These are phyloP conservation scores for Antheraea mylitta DNA, from an alignment of 1,140 invertebrate species.

Conservation along the genomic window DNA sequence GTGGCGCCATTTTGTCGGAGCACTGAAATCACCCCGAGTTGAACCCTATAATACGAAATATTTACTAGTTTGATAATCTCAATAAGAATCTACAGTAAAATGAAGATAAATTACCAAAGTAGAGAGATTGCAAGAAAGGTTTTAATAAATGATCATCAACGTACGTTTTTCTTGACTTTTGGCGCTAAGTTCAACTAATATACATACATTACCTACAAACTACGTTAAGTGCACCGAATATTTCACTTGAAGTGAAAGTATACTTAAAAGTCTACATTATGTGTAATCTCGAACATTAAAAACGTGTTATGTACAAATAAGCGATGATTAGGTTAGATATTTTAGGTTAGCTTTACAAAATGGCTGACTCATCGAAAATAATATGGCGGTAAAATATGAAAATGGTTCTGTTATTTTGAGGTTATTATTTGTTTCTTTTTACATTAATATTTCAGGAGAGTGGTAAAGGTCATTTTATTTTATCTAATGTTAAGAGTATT, in stretches of 20 bases:
- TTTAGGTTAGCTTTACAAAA: conserved; percentile 19
- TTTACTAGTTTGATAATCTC: too few species aligned
- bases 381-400: conserved; percentile 22
- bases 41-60: too few species aligned
- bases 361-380: conserved; percentile 19
- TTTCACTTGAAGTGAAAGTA: conserved; percentile 28
- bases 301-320: conserved; percentile 35
- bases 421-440: neutral
- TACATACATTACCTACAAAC: neutral
- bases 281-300: conserved; percentile 33
- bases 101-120: too few species aligned
- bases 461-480: neutral
- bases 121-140: neutral
- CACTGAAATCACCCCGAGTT: too few species aligned
- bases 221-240: conserved; percentile 29
- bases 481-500: too few species aligned
- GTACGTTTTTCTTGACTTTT: conserved; percentile 1
- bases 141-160: neutral
- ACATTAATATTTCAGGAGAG: too few species aligned
- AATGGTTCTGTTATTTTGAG: neutral
- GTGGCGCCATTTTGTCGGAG: too few species aligned
- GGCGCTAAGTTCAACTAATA: conserved; percentile 1
- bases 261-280: conserved; percentile 27
- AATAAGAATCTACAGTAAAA: too few species aligned
- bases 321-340: conserved; percentile 23